phyloP scores from a whole-genome alignment of 2,797 vertebrate genomes.

The Aulostomus chinensis region DNA sequence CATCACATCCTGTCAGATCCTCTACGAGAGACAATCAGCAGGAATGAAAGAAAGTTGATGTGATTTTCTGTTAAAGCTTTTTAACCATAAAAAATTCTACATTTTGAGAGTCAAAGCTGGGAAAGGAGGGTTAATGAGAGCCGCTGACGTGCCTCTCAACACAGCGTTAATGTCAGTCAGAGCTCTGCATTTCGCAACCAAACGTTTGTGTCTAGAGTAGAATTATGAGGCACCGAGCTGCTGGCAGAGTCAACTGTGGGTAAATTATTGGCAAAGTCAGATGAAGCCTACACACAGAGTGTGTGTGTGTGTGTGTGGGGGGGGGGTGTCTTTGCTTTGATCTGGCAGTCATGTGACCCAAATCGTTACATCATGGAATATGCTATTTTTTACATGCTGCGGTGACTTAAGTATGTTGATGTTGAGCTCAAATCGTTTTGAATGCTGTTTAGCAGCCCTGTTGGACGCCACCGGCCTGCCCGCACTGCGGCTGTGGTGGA shows the following conservation, averaged over 20 bases:
- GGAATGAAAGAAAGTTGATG: neutral
- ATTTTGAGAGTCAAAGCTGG: neutral
- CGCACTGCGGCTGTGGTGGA: slow-evolving; percentile 19
- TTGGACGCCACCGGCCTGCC: neutral
- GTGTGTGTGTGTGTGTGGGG: no score
- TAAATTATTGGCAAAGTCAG: slow-evolving; percentile 70
- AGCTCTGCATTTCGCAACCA: slow-evolving; percentile 28
- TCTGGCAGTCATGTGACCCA: slow-evolving; percentile 63
- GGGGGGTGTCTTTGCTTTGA: slow-evolving; percentile 32
- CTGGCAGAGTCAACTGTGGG: slow-evolving; percentile 51
- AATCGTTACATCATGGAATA: slow-evolving; percentile 15
- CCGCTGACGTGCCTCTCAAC: neutral
- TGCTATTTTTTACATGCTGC: neutral
- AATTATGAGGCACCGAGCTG: slow-evolving; percentile 19
- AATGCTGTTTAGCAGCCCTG: no score
- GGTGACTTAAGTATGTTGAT: neutral
- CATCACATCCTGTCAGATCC: slow-evolving; percentile 6
- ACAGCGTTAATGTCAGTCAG: slow-evolving; percentile 1
- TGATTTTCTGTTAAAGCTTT: no score
- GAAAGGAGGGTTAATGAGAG: neutral
- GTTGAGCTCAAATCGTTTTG: no score
- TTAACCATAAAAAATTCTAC: no score
- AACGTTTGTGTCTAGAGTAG: slow-evolving; percentile 15
- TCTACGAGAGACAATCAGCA: neutral
- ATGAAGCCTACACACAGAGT: slow-evolving; percentile 59